phyloP scores from a whole-genome alignment of 2,888 invertebrate species.

The Euzetes globulus region DNA sequence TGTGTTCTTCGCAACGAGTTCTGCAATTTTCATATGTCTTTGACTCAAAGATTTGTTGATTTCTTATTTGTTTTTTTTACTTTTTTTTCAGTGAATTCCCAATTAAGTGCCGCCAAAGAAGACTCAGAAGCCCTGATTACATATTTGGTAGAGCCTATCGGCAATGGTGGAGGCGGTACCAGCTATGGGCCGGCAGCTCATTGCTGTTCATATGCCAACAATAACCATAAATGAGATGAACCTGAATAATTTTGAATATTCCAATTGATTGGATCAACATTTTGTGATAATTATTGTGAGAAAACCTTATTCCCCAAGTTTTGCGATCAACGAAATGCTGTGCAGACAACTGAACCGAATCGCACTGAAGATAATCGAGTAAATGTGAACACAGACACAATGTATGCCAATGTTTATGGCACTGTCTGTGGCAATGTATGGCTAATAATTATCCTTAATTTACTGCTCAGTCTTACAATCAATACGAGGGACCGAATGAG shows the following conservation, averaged over 20 bases:
- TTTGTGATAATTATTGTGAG: not conserved
- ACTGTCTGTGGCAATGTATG: not conserved
- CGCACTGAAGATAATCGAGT: not conserved
- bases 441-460: not conserved
- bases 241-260: not conserved
- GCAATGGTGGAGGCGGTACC: not conserved
- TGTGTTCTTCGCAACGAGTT: not conserved
- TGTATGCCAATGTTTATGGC: not conserved
- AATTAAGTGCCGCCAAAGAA: conserved; percentile 7
- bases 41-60: not conserved
- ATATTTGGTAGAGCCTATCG: conserved; percentile 9
- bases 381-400: not conserved
- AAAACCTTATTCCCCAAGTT: not conserved
- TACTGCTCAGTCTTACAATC: not conserved
- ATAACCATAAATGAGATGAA: not conserved
- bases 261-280: not conserved
- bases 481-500: not conserved
- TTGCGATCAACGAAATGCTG: not conserved
- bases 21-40: not conserved
- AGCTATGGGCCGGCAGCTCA: not conserved
- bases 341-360: not conserved
- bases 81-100: not conserved
- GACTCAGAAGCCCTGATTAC: conserved; percentile 19
- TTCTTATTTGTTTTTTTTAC: not conserved
- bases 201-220: not conserved